Evolutionary conservation across 2,113 vertebrate genomes (phyloP), one percentile per base, ranked within the genome.

Genomic region (Rattus rattus): DNA sequence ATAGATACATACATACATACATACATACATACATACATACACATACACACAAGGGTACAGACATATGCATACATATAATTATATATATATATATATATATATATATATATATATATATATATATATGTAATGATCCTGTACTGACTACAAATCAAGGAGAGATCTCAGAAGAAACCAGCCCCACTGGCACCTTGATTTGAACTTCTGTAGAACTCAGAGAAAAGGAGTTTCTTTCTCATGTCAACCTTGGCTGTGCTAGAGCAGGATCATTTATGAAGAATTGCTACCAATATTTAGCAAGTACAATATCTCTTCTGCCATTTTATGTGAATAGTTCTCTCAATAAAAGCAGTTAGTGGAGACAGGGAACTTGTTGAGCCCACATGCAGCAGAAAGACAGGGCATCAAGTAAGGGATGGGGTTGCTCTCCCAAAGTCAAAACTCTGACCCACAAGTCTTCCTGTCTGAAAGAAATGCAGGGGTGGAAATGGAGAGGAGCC

Each of bases 111-210:
- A 52, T 28, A 52, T 67, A 49, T 67, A 20, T 33, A 88, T 24
- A n/a, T 54, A 88, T 6, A n/a, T 88, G n/a, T 3, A 70, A 70
- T 24, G 5, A 47, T 49, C 17, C 26, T 43, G 28, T 7, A 28
- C 75, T 47, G 13, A 3, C 3, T 65, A 24, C 56, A 22, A 0
- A 47, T 36, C 30, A 24, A 65, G 65, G 30, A 87, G 7, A 72
- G 52, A 43, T 26, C 52, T 30, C 11, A 22, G 87, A 36, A 75
- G 67, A 90, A 87, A 5, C 33, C 39, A 90, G 11, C 39, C 33
- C 59, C 12, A 4, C 3, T 2, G 16, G 33, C 56, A 0, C 7
- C n/a, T 36, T 4, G 43, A 2, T 39, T 12, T 69, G 39, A 33
- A n/a, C n/a, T 17, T 80, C 28, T 28, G 47, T 36, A 39, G 90